Base-by-base conservation (phyloP, 2,113 vertebrate genomes). In the Perca schrenkii region DNA sequence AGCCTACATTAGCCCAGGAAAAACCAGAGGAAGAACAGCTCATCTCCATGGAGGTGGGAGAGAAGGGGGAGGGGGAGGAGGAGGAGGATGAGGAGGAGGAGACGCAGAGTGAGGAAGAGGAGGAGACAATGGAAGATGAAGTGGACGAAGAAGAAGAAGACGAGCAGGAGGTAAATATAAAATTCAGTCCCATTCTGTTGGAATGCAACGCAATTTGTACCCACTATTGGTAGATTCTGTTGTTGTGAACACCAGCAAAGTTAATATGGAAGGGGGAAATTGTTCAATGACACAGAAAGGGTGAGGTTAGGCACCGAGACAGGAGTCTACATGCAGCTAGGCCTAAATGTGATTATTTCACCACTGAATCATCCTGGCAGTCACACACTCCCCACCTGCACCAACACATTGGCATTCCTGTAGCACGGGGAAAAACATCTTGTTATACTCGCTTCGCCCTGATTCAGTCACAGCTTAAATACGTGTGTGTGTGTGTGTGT, bases 101-200 rank as follows among this genome's bases (percentile, higher is more conserved):
- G 28, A 40, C 4, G 0, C 28, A 56, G 52, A 12, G 22, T 14
- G 56, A 52, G 31, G n/a, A n/a, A 2, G 34, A 70, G 19, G 22
- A 63, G 8, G 66, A 71, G 52, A 22, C 31, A 21, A 7, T 52
- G 15, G 49, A 63, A 1, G 46, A 52, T 6, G 72, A 60, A 25
- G 47, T 7, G 13, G 50, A 68, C 16, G 76, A 77, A 46, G 82
- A 25, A 46, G 82, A 25, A 25, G 25, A 84, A 10, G 71, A 78
- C 54, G 25, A 57, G 11, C 19, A 76, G 4, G 66, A 89, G 92
- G 92, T 92, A 92, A 92, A 79, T 17, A 36, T 16, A 36, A 56
- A 52, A 28, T 8, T 22, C 46, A 14, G 16, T 28, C 28, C 16
- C 14, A 43, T 57, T 36, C 43, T 8, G 1, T 65, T 63, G 3